Evolutionary conservation across 2,113 vertebrate genomes (phyloP).

Genomic region (Myrmecobius fasciatus): DNA sequence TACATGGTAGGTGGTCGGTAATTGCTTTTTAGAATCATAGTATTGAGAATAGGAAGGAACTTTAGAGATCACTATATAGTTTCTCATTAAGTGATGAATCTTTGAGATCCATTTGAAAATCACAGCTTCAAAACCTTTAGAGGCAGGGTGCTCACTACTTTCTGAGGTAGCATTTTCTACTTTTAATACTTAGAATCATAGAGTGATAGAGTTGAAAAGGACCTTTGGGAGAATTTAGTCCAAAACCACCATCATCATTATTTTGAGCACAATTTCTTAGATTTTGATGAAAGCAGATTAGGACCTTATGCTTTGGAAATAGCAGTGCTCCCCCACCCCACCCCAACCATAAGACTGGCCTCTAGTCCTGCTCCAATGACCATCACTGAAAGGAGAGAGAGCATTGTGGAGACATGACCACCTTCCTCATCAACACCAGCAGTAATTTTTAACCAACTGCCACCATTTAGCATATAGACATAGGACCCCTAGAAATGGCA

Average conservation of each 20-base stretch:
- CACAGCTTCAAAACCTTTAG: neutral
- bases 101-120: neutral
- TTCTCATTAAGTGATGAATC: neutral
- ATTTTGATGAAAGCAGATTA: neutral
- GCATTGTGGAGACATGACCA: neutral
- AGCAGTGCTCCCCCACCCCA: rapidly evolving
- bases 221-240: neutral
- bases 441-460: neutral
- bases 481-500: neutral
- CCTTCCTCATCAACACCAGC: neutral
- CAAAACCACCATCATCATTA: neutral
- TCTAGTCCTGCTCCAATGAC: neutral
- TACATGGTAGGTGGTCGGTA: neutral
- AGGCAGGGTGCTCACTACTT: no score
- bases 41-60: no score
- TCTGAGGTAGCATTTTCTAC: no score
- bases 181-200: neutral
- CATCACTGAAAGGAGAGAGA: neutral
- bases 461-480: neutral
- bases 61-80: neutral
- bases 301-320: neutral
- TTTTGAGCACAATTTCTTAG: neutral
- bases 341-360: neutral
- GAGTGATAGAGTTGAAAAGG: neutral
- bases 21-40: neutral